Evolutionary conservation across 2,888 invertebrate species (phyloP).

Genomic region (Clunio marinus): DNA sequence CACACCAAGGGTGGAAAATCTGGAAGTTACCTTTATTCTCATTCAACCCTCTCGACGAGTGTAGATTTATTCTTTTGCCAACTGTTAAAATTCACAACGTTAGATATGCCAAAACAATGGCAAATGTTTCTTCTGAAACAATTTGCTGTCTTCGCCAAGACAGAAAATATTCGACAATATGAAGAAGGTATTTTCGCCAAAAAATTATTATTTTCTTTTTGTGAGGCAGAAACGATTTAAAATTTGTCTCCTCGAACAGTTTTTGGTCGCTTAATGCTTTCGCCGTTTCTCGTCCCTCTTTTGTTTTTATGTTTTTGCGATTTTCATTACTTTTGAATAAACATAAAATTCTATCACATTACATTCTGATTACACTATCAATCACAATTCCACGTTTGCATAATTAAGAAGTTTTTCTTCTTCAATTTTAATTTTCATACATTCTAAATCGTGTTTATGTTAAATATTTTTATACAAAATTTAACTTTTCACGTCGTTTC

Average conservation of each 20-base stretch:
- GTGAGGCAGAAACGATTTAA: not conserved
- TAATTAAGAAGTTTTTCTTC: no score
- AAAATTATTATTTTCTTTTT: not conserved
- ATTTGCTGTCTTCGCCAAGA: not conserved
- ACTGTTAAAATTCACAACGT: not conserved
- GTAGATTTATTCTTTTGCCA: conserved; percentile 7
- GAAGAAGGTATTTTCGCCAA: not conserved
- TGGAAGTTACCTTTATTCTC: not conserved
- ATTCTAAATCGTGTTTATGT: no score
- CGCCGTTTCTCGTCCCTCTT: not conserved
- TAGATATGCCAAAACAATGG: not conserved
- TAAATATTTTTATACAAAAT: no score
- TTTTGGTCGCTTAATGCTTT: no score
- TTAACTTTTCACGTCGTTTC: no score
- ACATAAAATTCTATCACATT: not conserved
- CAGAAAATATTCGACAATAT: not conserved
- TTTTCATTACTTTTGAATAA: not conserved
- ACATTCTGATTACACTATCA: not conserved
- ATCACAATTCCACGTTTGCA: conserved; percentile 1
- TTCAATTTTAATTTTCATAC: no score
- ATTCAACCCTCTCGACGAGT: not conserved
- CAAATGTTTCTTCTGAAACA: not conserved
- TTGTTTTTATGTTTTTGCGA: not conserved
- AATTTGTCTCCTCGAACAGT: not conserved
- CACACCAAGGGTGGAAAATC: not conserved